A percentile compares a stretch with the other conserved stretches of the same genome.
phyloP scores from a whole-genome alignment of 1,140 invertebrate genomes.

The Halesus radiatus region DNA sequence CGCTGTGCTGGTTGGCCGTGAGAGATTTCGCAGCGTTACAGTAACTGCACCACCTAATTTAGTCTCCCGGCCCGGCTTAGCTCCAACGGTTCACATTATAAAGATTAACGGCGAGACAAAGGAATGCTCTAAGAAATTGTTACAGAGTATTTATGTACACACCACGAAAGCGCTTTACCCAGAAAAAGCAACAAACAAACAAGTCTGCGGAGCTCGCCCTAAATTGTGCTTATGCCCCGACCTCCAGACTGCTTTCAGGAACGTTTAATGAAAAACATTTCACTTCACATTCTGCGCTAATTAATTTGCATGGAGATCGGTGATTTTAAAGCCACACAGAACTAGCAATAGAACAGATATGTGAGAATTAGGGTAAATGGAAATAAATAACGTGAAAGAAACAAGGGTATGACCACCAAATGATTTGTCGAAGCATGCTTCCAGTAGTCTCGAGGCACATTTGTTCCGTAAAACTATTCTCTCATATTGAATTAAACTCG shows the following conservation, averaged over 20 bases:
- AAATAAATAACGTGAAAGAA: no score
- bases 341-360: no score
- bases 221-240: slow-evolving; percentile 17
- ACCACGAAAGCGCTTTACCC: slow-evolving; percentile 19
- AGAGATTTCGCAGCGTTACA: background rate
- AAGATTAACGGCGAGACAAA: slow-evolving; percentile 44
- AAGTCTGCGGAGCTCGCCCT: background rate
- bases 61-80: slow-evolving; percentile 22
- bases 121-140: slow-evolving; percentile 44
- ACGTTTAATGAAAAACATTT: slow-evolving; percentile 27
- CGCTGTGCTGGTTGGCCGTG: background rate
- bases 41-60: slow-evolving; percentile 28
- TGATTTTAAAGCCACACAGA: background rate
- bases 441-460: no score
- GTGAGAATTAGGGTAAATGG: no score
- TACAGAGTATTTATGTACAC: slow-evolving; percentile 37
- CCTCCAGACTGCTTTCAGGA: background rate
- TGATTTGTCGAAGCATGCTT: no score
- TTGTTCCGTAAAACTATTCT: no score
- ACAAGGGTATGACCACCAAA: no score
- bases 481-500: no score
- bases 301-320: background rate
- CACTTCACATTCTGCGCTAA: background rate
- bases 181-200: slow-evolving; percentile 24
- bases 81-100: slow-evolving; percentile 36